Base-by-base conservation (phyloP, 2,888 invertebrate genomes). In the Cheilosia grossa region DNA sequence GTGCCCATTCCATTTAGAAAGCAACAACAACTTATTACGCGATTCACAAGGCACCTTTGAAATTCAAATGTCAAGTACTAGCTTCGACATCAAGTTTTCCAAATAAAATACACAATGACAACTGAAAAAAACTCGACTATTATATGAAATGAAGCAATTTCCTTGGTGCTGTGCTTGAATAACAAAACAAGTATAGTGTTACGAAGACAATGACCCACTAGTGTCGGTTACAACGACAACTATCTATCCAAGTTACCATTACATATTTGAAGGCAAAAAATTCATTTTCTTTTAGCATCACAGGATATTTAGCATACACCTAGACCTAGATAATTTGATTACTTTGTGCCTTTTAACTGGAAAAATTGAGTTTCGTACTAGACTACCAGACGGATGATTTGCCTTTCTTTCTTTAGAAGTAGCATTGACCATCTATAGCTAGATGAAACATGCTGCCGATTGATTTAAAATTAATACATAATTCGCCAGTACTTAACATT, bases 181-280 rank as follows among this genome's bases (percentile, higher is more conserved):
- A 61, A 51, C 51, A 53, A 72, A 37, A 37, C 37, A 37, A 4
- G 37, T 37, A 37, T 72, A 17, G 19, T 51, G 51, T 72, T 59
- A 72, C 27, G 51, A 51, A 72, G 59, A 59, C 70, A 72, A 53
- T 59, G 72, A 61, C 59, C 58, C 40, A 54, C 42, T 24, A 54
- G 53, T 24, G 24, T 19, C 27, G 54, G 27, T 67, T 56, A 13
- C 15, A 58, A 66, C 72, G 72, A 72, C 47, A 17, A n/a, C 44
- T 15, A 15, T n/a, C 5, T 3, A n/a, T n/a, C 2, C 13, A 42
- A 42, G 4, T 42, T 2, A 44, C 44, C 44, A 47, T 37, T 37
- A 13, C 37, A 37, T 37, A 37, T 37, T 37, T 37, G 37, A 13
- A 37, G 37, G 13, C 37, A 4, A 37, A 3, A 37, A 13, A 3